These are phyloP conservation scores for Coecobrya sp. DNA, from an alignment of 2,888 invertebrate genomes.

Conservation along the genomic window DNA sequence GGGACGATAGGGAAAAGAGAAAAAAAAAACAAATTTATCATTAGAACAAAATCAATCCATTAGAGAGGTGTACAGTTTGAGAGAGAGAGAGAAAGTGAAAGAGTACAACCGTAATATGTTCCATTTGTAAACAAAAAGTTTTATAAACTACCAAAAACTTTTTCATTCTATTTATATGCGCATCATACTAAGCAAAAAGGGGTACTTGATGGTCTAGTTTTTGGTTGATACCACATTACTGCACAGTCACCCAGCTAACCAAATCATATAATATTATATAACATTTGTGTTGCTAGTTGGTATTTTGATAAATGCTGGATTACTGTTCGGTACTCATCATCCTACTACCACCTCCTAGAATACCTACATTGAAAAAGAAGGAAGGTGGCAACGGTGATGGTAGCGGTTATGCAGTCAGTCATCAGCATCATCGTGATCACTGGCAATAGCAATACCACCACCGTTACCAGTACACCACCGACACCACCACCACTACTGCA, in stretches of 20 bases:
- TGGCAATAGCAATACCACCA: constrained; percentile 49
- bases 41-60: constrained; percentile 63
- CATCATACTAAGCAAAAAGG: too few species aligned
- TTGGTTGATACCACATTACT: constrained; percentile 34
- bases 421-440: constrained; percentile 48
- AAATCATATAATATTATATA: too few species aligned
- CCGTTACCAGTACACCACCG: constrained; percentile 61
- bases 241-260: too few species aligned
- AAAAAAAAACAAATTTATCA: constrained; percentile 62
- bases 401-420: not conserved
- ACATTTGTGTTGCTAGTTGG: too few species aligned
- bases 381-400: not conserved
- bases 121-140: not conserved
- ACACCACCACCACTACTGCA: constrained; percentile 46
- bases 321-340: constrained; percentile 13
- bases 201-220: constrained; percentile 75
- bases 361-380: not conserved
- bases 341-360: not conserved
- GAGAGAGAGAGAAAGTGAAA: not conserved
- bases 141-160: not conserved
- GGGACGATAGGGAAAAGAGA: constrained; percentile 27
- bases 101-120: constrained; percentile 1
- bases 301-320: not conserved
- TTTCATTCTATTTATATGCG: too few species aligned
- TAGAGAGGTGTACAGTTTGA: not conserved